Evolutionary conservation across 2,113 vertebrate species (phyloP), one percentile per base, ranked within the genome.

Genomic region (Neodon shergylaensis): DNA sequence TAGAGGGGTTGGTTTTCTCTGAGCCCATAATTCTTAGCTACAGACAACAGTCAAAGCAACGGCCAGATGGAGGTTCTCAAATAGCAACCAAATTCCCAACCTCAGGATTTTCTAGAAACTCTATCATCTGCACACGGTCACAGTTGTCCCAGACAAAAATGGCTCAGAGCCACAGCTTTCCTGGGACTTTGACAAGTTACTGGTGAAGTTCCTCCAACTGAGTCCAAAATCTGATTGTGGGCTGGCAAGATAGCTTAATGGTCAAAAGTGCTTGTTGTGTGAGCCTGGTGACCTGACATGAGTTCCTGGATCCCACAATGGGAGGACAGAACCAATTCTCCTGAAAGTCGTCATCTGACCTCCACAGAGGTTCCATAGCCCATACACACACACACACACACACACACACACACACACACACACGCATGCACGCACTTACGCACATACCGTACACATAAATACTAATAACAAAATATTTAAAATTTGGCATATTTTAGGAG

Each of bases 51-150:
- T 19, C 1, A 36, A 61, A 49, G 28, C 68, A 36, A 39, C 7
- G 3, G 78, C 44, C 79, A 74, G 54, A 49, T 1, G 12, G 47
- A 54, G 21, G 33, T 24, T 52, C 58, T 39, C 16, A 65, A 61
- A 52, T 28, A 54, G 36, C 5, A 3, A 52, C 28, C 72, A 24
- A 86, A 33, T 16, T 16, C 26, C 36, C 36, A 66, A 19, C 72
- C 58, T 42, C 1, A 1, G 33, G 9, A 4, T 58, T 47, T 47
- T 16, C 52, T 78, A n/a, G 33, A 44, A 17, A 22, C 21, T 42
- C 36, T n/a, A 9, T n/a, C 11, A 6, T 31, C 72, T 54, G 7
- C 33, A 0, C 44, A 8, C 0, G 21, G 52, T 33, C 10, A 2
- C 72, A 24, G 14, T 58, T 77, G 84, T 70, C 61, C 82, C 58